A percentile compares a stretch with the other conserved stretches of the same genome.
Conservation (phyloP, 1,140 invertebrate genomes). For the Leptestheria dahalacensis region DNA sequence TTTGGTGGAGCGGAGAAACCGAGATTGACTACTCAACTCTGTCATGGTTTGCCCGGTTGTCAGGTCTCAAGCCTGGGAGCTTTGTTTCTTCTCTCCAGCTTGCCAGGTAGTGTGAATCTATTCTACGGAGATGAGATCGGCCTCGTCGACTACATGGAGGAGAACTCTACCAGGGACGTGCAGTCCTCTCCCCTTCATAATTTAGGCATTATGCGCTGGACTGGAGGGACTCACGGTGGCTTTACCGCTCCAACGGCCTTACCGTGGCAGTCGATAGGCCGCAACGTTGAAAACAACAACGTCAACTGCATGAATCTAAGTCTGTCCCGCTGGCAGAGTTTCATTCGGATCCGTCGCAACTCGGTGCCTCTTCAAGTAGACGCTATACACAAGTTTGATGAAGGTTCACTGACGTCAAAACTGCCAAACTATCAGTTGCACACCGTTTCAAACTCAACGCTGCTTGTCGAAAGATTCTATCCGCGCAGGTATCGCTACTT, state of each 20-base stretch:
- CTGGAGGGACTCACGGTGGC: conserved; percentile 22
- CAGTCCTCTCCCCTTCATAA: conserved; percentile 46
- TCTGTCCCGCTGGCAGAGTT: conserved; percentile 33
- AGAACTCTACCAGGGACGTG: conserved; percentile 26
- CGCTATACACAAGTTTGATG: conserved; percentile 42
- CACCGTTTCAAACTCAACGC: conserved; percentile 35
- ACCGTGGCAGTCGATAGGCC: conserved; percentile 38
- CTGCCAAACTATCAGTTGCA: conserved; percentile 30
- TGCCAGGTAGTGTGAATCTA: conserved; percentile 62
- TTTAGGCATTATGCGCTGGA: conserved; percentile 45
- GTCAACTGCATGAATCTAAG: conserved; percentile 30
- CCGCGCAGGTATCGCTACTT: conserved; percentile 56
- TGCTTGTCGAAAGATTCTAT: conserved; percentile 57
- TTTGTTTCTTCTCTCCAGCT: conserved; percentile 47
- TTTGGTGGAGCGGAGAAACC: neutral
- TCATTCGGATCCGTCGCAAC: conserved; percentile 37
- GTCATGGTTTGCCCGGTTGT: neutral
- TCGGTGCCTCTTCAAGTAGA: conserved; percentile 54
- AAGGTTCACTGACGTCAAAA: conserved; percentile 41
- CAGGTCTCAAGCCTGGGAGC: conserved; percentile 36
- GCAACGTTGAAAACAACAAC: conserved; percentile 20
- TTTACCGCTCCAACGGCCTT: conserved; percentile 34
- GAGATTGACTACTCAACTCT: neutral
- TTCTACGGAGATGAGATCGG: conserved; percentile 69
- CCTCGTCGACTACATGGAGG: conserved; percentile 18